Base-by-base conservation (phyloP, 92 coral and sea anemone species). In the Phenganax stokvisi region DNA sequence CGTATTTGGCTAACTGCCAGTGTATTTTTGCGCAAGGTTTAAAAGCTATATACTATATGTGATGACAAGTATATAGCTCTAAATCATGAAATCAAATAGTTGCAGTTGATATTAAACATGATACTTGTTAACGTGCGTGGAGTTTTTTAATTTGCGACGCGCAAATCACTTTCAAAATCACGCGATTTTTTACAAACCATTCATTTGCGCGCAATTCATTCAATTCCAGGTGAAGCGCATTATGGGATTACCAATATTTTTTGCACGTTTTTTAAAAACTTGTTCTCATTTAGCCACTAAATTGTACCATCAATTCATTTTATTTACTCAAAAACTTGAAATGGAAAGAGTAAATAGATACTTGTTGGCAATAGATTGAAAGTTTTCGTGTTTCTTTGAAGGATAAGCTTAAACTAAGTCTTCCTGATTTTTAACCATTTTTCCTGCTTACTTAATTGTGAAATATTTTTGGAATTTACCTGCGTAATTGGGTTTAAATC, bases 1-100 rank as follows among this genome's bases (percentile, higher is more conserved):
- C 56, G 54, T 29, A 55, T 9, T 59, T 76, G 81, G 81, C 81
- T 37, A 28, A 44, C 6, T 10, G 51, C 81, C 81, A 76, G 81
- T 9, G 70, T 30, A 76, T 76, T 76, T 76, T n/a, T 37, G 47
- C 47, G 70, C 54, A 16, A 30, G 54, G 73, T 53, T 30, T 68
- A 53, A 68, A 68, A 68, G 16, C 52, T 37, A 30, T 17, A 68
- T 30, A 30, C 54, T 37, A 0, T 37, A 68, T 11, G 73, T 68
- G 73, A 8, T 68, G 73, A 68, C 73, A 68, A 68, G 53, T 37
- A 51, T 30, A 68, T 53, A 68, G 29, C 29, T 12, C 73, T 6
- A 66, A 9, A 66, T 27, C 51, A 66, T 61, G 67, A 61, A 61
- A 61, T 12, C 9, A 61, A 61, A 61, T 61, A 30, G 51, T 30